Evolutionary conservation across 1,140 invertebrate species (phyloP).

Genomic region (Riptortus pedestris): DNA sequence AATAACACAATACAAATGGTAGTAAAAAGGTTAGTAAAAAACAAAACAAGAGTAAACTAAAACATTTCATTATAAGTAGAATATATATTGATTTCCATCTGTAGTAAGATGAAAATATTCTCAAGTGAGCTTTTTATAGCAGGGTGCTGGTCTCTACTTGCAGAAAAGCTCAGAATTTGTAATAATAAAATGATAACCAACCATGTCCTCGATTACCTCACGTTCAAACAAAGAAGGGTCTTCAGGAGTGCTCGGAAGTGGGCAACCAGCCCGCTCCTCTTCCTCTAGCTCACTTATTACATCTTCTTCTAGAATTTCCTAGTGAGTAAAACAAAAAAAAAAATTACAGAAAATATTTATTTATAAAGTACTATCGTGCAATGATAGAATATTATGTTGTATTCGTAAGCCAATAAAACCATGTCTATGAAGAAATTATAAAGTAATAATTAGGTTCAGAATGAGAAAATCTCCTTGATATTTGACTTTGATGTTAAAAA

Average conservation of each 20-base stretch:
- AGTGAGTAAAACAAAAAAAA: constrained; percentile 38
- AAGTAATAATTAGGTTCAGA: no score
- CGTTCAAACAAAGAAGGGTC: constrained; percentile 69
- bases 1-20: no score
- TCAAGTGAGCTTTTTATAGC: not conserved
- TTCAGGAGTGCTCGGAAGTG: constrained; percentile 74
- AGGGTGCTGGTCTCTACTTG: not conserved
- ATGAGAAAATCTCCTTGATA: no score
- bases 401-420: no score
- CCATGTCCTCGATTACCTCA: constrained; percentile 41
- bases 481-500: no score
- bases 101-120: not conserved
- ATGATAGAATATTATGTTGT: no score
- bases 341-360: no score
- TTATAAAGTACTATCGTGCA: no score
- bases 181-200: constrained; percentile 4
- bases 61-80: no score
- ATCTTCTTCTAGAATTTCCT: constrained; percentile 46
- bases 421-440: no score
- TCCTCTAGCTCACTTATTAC: constrained; percentile 53
- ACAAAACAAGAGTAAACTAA: not conserved
- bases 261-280: constrained; percentile 67
- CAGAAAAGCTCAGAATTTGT: not conserved
- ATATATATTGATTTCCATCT: not conserved
- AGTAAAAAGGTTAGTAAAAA: no score